These are phyloP conservation scores for Linurgus olivaceus DNA, from an alignment of 2,797 vertebrate species.

Conservation along the genomic window DNA sequence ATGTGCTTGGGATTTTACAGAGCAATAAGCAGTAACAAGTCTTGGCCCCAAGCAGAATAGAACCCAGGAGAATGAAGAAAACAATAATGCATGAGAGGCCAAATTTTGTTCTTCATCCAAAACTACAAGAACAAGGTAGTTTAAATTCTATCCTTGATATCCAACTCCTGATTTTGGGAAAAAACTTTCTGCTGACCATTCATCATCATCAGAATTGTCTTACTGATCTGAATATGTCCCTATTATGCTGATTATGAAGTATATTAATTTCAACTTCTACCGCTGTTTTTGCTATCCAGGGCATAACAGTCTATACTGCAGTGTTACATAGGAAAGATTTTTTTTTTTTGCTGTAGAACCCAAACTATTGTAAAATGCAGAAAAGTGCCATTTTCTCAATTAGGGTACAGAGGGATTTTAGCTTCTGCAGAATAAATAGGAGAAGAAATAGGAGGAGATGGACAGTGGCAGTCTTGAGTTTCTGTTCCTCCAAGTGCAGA, in stretches of 20 bases:
- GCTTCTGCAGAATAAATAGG: neutral
- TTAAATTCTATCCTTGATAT: neutral
- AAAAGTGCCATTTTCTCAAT: neutral
- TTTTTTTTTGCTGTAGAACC: neutral
- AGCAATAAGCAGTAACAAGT: neutral
- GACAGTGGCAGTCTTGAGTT: neutral
- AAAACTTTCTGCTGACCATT: neutral
- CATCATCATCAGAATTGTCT: neutral
- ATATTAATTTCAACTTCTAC: neutral
- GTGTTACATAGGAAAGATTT: neutral
- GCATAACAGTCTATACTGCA: neutral
- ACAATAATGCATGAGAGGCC: neutral
- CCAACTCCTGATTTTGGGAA: neutral
- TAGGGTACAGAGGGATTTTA: neutral
- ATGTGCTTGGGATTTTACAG: neutral
- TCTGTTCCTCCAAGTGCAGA: neutral
- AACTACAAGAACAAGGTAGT: neutral
- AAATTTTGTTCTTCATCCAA: neutral
- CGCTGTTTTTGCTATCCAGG: neutral
- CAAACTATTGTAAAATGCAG: neutral
- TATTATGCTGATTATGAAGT: neutral
- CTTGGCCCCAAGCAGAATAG: neutral
- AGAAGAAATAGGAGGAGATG: neutral
- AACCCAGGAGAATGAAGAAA: neutral
- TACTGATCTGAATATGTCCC: neutral